Percentiles rank a stretch among this genome's conserved stretches.
Evolutionary conservation across 2,888 invertebrate genomes (phyloP).

Genomic region (Sceliomorpha sp.): DNA sequence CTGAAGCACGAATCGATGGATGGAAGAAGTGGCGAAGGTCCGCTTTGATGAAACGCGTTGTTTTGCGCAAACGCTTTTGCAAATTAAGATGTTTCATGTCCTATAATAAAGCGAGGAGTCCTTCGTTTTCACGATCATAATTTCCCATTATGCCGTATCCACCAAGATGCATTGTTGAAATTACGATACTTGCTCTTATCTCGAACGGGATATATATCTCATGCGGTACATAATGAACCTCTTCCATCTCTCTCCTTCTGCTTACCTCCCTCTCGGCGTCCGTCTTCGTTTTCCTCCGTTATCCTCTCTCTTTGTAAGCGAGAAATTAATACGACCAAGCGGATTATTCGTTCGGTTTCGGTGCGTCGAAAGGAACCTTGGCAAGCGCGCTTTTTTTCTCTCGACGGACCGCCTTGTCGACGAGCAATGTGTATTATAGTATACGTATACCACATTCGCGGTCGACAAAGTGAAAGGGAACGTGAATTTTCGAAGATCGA

Average conservation of each 20-base stretch:
- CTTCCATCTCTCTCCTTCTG: slow-evolving; percentile 33
- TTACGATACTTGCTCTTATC: slow-evolving; percentile 30
- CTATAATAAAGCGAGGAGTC: not conserved
- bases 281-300: slow-evolving; percentile 18
- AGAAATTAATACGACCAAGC: slow-evolving; percentile 58
- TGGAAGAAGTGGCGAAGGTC: not conserved
- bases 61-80: slow-evolving; percentile 1
- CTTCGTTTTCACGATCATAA: slow-evolving; percentile 22
- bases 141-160: slow-evolving; percentile 32
- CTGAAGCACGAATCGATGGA: not conserved
- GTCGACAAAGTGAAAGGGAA: slow-evolving; percentile 71
- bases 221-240: slow-evolving; percentile 44
- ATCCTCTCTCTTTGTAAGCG: slow-evolving; percentile 53
- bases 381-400: slow-evolving; percentile 48
- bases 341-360: slow-evolving; percentile 58
- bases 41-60: not conserved
- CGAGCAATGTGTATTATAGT: slow-evolving; percentile 57
- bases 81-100: slow-evolving; percentile 12
- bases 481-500: slow-evolving; percentile 68
- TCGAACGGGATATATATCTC: slow-evolving; percentile 28
- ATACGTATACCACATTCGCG: slow-evolving; percentile 57
- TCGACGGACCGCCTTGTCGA: slow-evolving; percentile 57
- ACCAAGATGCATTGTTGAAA: slow-evolving; percentile 30
- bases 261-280: too few species aligned
- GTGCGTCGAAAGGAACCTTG: slow-evolving; percentile 58